Conservation (phyloP, 2,797 vertebrate species). For the Harpagifer antarcticus region DNA sequence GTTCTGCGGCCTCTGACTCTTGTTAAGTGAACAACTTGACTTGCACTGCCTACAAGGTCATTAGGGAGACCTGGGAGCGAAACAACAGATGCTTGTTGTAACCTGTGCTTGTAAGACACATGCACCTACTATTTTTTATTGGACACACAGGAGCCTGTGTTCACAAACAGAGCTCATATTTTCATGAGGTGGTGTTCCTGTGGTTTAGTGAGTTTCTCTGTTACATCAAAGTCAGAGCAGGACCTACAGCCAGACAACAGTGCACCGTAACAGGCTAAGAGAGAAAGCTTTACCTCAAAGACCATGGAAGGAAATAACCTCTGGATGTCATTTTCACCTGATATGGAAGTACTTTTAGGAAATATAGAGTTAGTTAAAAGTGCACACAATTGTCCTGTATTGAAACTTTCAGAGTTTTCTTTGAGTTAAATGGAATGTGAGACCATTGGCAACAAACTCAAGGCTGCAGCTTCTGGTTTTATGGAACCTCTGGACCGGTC, state of each 20-base stretch:
- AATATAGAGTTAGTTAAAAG: not conserved
- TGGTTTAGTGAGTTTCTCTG: slow-evolving; percentile 66
- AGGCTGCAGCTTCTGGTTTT: slow-evolving; percentile 16
- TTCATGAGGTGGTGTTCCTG: slow-evolving; percentile 74
- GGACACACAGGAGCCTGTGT: slow-evolving; percentile 68
- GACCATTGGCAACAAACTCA: slow-evolving; percentile 1
- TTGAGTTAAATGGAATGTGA: slow-evolving; percentile 32
- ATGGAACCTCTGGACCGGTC: slow-evolving; percentile 46
- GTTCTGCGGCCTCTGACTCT: slow-evolving; percentile 28
- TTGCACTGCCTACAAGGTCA: slow-evolving; percentile 56
- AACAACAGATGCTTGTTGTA: slow-evolving; percentile 80
- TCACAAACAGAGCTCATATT: slow-evolving; percentile 75
- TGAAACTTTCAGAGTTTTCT: slow-evolving; percentile 23
- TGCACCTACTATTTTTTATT: slow-evolving; percentile 55
- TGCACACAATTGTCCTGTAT: slow-evolving; percentile 1
- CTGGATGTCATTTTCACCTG: slow-evolving; percentile 41
- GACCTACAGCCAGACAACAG: slow-evolving; percentile 52
- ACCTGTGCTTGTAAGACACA: slow-evolving; percentile 64
- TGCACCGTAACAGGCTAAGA: slow-evolving; percentile 41
- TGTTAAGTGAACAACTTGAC: slow-evolving; percentile 43
- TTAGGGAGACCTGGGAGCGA: slow-evolving; percentile 60
- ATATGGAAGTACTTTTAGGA: slow-evolving; percentile 10
- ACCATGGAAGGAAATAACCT: slow-evolving; percentile 12
- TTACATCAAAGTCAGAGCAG: slow-evolving; percentile 71
- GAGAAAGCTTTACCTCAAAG: slow-evolving; percentile 12